Conservation (phyloP, 1,140 invertebrate genomes). For the Palaemon carinicauda region DNA sequence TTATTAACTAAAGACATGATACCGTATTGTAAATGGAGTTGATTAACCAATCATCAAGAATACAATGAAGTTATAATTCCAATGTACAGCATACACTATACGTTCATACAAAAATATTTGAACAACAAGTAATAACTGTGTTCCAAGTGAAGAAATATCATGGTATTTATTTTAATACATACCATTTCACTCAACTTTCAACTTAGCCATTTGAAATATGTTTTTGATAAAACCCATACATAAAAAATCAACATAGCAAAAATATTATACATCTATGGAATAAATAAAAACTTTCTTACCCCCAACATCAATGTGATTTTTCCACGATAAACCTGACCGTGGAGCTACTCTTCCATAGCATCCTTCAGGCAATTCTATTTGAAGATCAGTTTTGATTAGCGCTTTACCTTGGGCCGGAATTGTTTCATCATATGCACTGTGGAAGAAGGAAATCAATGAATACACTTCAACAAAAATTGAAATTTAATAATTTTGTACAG, state of each 20-base stretch:
- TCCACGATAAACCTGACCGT: constrained; percentile 92
- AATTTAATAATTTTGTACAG: neutral
- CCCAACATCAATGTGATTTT: constrained; percentile 96
- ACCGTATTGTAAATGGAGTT: too few species aligned
- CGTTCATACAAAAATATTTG: too few species aligned
- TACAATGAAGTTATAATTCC: too few species aligned
- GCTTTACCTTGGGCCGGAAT: constrained; percentile 86
- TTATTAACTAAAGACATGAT: too few species aligned
- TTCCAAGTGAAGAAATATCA: too few species aligned
- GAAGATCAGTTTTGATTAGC: constrained; percentile 90
- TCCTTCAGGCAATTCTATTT: constrained; percentile 83
- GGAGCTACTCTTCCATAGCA: constrained; percentile 97
- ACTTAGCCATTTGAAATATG: too few species aligned
- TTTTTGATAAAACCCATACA: too few species aligned
- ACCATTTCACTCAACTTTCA: too few species aligned
- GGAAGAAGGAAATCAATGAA: neutral
- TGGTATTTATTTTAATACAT: too few species aligned
- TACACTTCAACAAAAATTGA: neutral
- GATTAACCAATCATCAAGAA: too few species aligned
- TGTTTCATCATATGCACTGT: constrained; percentile 84
- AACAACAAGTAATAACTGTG: too few species aligned
- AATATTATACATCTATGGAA: neutral
- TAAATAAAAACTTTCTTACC: constrained; percentile 64
- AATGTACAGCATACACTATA: too few species aligned
- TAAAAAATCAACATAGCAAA: neutral